These are phyloP conservation scores for Mus caroli DNA, from an alignment of 2,797 vertebrate species.

Conservation along the genomic window DNA sequence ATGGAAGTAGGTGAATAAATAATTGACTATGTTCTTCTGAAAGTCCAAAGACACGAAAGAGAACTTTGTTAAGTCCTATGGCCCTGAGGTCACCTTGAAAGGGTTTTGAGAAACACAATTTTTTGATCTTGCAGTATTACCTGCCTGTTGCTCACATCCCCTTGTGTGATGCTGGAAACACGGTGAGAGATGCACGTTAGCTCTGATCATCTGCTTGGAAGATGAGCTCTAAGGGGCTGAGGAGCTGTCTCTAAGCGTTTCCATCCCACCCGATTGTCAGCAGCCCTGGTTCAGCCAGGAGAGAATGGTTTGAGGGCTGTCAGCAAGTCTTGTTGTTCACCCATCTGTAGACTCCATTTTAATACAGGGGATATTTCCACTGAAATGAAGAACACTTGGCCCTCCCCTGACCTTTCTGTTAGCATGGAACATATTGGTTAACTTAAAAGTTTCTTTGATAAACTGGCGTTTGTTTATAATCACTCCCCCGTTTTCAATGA, in stretches of 20 bases:
- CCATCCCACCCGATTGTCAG: background rate
- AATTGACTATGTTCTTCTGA: background rate
- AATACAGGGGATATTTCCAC: background rate
- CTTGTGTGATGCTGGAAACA: background rate
- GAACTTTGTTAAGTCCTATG: background rate
- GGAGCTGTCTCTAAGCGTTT: background rate
- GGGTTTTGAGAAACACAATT: slow-evolving; percentile 4
- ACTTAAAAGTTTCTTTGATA: slow-evolving; percentile 21
- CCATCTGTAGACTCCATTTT: background rate
- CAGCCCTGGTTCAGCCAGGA: background rate
- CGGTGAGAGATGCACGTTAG: background rate
- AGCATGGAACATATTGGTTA: background rate
- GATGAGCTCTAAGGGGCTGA: background rate
- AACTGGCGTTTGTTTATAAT: background rate
- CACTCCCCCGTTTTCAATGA: background rate
- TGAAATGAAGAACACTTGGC: slow-evolving; percentile 36
- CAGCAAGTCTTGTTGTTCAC: background rate
- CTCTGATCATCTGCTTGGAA: slow-evolving; percentile 29
- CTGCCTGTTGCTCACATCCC: background rate
- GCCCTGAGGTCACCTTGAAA: background rate
- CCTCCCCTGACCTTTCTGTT: background rate
- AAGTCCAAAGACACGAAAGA: background rate
- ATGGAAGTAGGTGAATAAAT: background rate
- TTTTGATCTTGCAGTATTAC: slow-evolving; percentile 13
- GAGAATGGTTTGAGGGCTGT: background rate